Conservation (phyloP, 2,797 vertebrate species). For the Enteromius thamalakanensis region DNA sequence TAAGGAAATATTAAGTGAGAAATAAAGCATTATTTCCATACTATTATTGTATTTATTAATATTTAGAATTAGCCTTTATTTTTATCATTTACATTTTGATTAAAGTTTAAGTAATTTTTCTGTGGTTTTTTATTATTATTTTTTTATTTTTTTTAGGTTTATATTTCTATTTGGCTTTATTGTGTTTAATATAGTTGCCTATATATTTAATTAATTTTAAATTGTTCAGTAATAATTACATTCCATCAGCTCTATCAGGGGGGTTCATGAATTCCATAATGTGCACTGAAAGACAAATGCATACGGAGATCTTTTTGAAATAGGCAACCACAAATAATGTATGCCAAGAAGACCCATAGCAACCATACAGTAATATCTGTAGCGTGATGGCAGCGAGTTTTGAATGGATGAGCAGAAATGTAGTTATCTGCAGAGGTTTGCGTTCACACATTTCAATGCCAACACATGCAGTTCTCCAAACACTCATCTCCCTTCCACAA, state of each 20-base stretch:
- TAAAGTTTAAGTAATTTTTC: neutral
- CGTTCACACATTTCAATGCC: constrained; percentile 9
- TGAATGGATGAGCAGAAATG: neutral
- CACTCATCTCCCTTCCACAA: neutral
- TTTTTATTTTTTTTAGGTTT: neutral
- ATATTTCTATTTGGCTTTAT: neutral
- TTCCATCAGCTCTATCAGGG: neutral
- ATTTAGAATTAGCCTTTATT: neutral
- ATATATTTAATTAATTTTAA: neutral
- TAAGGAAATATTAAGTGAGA: neutral
- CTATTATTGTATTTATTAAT: neutral
- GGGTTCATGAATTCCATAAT: neutral
- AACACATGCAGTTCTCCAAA: neutral
- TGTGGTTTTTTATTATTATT: neutral
- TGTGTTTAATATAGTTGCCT: neutral
- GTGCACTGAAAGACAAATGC: neutral
- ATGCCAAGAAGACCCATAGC: neutral
- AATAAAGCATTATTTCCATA: neutral
- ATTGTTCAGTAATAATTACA: neutral
- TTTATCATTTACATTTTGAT: neutral
- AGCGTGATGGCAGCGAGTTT: neutral
- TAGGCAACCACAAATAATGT: neutral
- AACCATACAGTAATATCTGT: neutral
- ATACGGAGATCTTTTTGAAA: neutral
- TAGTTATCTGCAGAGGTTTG: constrained; percentile 39